phyloP scores from a whole-genome alignment of 2,888 invertebrate genomes.

The Hypsopygia costalis region DNA sequence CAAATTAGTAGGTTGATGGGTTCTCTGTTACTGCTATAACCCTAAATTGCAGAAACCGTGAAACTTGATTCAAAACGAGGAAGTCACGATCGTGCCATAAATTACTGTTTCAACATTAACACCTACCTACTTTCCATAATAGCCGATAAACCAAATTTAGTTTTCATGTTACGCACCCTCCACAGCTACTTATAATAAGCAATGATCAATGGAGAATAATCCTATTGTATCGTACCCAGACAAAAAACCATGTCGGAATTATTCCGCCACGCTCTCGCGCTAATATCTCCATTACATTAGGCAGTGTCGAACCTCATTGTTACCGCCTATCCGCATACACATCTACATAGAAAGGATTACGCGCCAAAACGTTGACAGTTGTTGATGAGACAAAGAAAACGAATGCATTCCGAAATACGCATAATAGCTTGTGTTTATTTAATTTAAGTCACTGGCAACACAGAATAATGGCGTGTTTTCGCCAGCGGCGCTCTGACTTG shows the following conservation, averaged over 20 bases:
- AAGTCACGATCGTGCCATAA: constrained; percentile 74
- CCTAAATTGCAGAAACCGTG: constrained; percentile 29
- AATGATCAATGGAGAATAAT: constrained; percentile 80
- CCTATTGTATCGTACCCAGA: constrained; percentile 72
- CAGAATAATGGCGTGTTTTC: constrained; percentile 75
- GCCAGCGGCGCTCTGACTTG: constrained; percentile 62
- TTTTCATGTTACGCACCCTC: constrained; percentile 79
- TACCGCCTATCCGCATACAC: constrained; percentile 26
- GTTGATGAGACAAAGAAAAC: constrained; percentile 65
- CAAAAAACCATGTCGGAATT: constrained; percentile 77
- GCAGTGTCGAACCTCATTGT: constrained; percentile 52
- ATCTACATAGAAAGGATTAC: constrained; percentile 63
- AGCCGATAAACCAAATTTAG: constrained; percentile 81
- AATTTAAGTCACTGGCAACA: constrained; percentile 74
- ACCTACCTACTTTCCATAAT: constrained; percentile 80
- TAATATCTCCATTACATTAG: constrained; percentile 78
- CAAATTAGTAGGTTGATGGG: no score
- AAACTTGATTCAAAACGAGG: constrained; percentile 50
- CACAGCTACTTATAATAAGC: constrained; percentile 76
- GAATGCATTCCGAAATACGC: constrained; percentile 59
- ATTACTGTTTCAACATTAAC: constrained; percentile 74
- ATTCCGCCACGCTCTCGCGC: constrained; percentile 73
- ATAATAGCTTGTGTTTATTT: constrained; percentile 76
- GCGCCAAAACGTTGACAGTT: constrained; percentile 71
- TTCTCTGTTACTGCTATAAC: no score